Conservation (phyloP, 2,797 vertebrate genomes). For the Limosa lapponica region DNA sequence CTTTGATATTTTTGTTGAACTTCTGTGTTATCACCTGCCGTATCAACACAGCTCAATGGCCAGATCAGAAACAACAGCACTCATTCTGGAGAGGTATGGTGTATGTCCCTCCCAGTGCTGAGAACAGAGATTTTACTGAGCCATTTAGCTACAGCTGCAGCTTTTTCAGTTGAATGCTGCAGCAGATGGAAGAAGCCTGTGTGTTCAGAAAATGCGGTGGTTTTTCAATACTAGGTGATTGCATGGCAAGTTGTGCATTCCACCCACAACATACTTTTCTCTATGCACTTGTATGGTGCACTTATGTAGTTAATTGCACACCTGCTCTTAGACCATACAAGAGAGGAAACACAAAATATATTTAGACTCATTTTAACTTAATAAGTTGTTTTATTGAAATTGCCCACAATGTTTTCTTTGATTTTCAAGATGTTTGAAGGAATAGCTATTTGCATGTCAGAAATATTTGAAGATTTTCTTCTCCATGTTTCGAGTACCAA, state of each 20-base stretch:
- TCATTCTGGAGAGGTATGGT: not conserved
- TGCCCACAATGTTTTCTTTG: not conserved
- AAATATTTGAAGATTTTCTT: slow-evolving; percentile 12
- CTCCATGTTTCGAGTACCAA: not conserved
- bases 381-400: not conserved
- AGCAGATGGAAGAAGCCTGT: slow-evolving; percentile 27
- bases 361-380: not conserved
- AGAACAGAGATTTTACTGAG: slow-evolving; percentile 19
- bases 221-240: slow-evolving; percentile 68
- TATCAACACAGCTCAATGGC: not conserved
- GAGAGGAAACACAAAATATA: slow-evolving; percentile 5
- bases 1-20: not conserved
- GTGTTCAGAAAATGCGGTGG: not conserved
- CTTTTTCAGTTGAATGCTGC: slow-evolving; percentile 44
- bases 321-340: not conserved
- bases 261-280: slow-evolving; percentile 10
- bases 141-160: slow-evolving; percentile 58
- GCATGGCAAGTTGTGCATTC: slow-evolving; percentile 9
- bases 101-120: not conserved
- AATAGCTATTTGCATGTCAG: not conserved
- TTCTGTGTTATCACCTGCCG: not conserved
- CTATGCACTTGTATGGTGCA: not conserved
- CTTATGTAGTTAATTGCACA: slow-evolving; percentile 23
- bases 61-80: not conserved
- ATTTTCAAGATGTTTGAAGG: slow-evolving; percentile 4